Conservation (phyloP, 2,888 invertebrate genomes). For the Urechis unicinctus region DNA sequence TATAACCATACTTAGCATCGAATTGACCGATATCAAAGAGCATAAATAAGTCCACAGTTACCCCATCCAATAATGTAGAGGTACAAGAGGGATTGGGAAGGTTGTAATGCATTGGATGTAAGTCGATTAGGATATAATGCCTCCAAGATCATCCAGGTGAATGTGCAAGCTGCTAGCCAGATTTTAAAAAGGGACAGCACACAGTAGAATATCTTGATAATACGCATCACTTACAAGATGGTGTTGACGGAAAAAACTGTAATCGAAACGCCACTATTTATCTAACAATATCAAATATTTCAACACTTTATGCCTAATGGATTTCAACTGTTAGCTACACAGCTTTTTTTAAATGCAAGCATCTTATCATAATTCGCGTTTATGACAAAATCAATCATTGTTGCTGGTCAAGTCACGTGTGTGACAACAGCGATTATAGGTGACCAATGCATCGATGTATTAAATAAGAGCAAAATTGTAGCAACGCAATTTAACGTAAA, state of each 20-base stretch:
- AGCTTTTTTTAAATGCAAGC: no score
- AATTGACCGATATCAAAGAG: background rate
- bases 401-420: no score
- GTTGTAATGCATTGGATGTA: constrained; percentile 41
- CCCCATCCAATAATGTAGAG: constrained; percentile 44
- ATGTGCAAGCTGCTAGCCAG: constrained; percentile 38
- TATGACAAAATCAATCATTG: no score
- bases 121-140: constrained; percentile 44
- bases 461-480: constrained; percentile 15
- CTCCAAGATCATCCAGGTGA: constrained; percentile 48
- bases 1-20: no score
- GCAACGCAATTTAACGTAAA: constrained; percentile 10
- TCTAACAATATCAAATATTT: no score
- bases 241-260: no score
- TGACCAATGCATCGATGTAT: constrained; percentile 4
- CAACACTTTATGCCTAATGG: no score
- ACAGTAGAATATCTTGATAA: constrained; percentile 34
- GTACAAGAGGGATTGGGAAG: constrained; percentile 30
- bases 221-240: background rate
- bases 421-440: background rate
- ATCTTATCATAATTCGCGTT: no score
- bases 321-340: no score
- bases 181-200: constrained; percentile 34
- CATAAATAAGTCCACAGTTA: constrained; percentile 23
- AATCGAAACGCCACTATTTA: no score